Evolutionary conservation across 2,113 vertebrate species (phyloP).

Genomic region (Psophia crepitans): DNA sequence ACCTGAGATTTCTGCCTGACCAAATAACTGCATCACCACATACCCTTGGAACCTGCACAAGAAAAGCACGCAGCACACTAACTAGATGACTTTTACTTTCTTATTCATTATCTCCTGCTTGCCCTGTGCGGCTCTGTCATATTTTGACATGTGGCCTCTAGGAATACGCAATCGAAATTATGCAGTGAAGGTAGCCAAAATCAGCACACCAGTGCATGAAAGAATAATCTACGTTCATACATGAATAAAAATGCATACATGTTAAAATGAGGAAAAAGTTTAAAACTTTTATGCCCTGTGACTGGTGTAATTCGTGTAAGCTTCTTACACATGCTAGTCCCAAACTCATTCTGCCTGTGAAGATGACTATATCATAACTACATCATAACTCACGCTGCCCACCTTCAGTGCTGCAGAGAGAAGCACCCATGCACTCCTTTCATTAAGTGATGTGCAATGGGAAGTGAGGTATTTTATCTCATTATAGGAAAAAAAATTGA

Average conservation of each 20-base stretch:
- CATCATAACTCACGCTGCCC: background rate
- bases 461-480: background rate
- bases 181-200: constrained; percentile 46
- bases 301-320: background rate
- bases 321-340: background rate
- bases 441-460: background rate
- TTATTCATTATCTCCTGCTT: constrained; percentile 41
- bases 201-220: background rate
- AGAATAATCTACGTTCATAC: background rate
- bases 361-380: background rate
- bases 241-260: background rate
- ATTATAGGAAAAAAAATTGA: background rate
- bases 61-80: background rate
- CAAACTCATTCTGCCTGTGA: background rate
- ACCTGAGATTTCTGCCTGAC: background rate
- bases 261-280: constrained; percentile 19
- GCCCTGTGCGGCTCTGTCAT: background rate
- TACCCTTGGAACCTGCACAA: background rate
- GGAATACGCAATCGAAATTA: constrained; percentile 49
- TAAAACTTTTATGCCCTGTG: background rate
- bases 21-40: constrained; percentile 7
- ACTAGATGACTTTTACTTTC: constrained; percentile 1
- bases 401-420: background rate
- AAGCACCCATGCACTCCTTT: background rate
- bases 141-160: constrained; percentile 51